Conservation (phyloP, 1,140 invertebrate genomes). For the Cheumatopsyche charites region DNA sequence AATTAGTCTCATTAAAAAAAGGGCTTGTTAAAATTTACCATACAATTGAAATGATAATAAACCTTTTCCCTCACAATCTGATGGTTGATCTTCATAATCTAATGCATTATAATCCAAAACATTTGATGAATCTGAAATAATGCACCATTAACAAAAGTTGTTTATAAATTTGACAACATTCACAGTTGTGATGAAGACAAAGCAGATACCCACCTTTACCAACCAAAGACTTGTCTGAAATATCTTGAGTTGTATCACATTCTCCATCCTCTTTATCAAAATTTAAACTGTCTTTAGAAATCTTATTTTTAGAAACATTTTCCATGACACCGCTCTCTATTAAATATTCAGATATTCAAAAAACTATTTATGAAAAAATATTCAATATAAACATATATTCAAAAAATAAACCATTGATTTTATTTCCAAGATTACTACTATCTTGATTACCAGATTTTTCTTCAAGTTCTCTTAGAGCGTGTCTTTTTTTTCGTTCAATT, state of each 20-base stretch:
- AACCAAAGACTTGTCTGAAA: conserved; percentile 19
- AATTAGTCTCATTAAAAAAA: background rate
- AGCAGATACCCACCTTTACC: conserved; percentile 28
- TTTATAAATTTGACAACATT: too few relatives aligned
- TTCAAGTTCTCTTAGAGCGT: conserved; percentile 59
- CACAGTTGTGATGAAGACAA: too few relatives aligned
- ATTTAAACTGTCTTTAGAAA: background rate
- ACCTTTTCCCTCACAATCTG: conserved; percentile 45
- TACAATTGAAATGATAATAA: background rate
- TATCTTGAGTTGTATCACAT: conserved; percentile 40
- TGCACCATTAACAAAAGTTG: background rate
- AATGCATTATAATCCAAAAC: conserved; percentile 58
- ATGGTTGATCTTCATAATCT: conserved; percentile 55
- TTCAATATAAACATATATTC: conserved; percentile 41
- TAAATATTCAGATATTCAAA: background rate
- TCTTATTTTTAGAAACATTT: conserved; percentile 49
- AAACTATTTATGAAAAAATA: conserved; percentile 43
- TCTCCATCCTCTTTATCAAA: conserved; percentile 47
- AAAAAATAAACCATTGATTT: background rate
- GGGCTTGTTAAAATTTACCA: background rate
- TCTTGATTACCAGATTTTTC: conserved; percentile 53
- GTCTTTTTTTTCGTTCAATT: conserved; percentile 64
- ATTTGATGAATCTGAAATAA: conserved; percentile 35
- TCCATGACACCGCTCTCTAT: conserved; percentile 21
- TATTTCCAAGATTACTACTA: conserved; percentile 39